A percentile compares a stretch with the other conserved stretches of the same genome.
These are phyloP conservation scores for Drosophila falleni DNA, from an alignment of 2,888 invertebrate genomes.

Conservation along the genomic window DNA sequence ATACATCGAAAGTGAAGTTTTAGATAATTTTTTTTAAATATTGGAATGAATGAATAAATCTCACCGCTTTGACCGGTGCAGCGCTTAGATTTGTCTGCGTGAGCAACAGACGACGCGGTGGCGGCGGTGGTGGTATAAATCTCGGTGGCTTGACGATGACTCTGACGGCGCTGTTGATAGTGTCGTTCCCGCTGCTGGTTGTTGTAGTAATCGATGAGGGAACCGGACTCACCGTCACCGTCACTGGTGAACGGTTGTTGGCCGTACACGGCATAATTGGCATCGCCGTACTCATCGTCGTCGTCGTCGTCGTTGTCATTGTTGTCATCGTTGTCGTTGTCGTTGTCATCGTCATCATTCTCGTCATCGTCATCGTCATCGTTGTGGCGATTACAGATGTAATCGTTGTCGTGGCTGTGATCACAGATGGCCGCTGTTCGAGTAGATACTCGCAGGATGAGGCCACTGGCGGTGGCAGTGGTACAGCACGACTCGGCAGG, in stretches of 20 bases:
- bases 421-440: slow-evolving; percentile 78
- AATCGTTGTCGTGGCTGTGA: slow-evolving; percentile 73
- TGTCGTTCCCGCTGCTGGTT: slow-evolving; percentile 87
- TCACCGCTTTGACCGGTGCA: slow-evolving; percentile 69
- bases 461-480: slow-evolving; percentile 62
- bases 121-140: slow-evolving; percentile 84
- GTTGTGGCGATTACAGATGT: slow-evolving; percentile 72
- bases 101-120: slow-evolving; percentile 83
- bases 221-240: slow-evolving; percentile 86
- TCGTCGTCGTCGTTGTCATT: slow-evolving; percentile 80
- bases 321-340: slow-evolving; percentile 83
- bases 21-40: too few species aligned
- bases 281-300: slow-evolving; percentile 82
- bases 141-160: slow-evolving; percentile 79
- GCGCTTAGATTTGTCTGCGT: slow-evolving; percentile 83
- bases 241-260: slow-evolving; percentile 75
- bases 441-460: slow-evolving; percentile 84
- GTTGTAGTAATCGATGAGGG: slow-evolving; percentile 87
- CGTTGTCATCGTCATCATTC: slow-evolving; percentile 81
- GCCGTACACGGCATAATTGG: slow-evolving; percentile 85
- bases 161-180: slow-evolving; percentile 80
- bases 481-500: slow-evolving; percentile 2
- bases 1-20: too few species aligned
- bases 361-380: slow-evolving; percentile 81
- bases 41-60: not conserved